Evolutionary conservation across 2,888 invertebrate species (phyloP).

Genomic region (Ceriagrion tenellum): DNA sequence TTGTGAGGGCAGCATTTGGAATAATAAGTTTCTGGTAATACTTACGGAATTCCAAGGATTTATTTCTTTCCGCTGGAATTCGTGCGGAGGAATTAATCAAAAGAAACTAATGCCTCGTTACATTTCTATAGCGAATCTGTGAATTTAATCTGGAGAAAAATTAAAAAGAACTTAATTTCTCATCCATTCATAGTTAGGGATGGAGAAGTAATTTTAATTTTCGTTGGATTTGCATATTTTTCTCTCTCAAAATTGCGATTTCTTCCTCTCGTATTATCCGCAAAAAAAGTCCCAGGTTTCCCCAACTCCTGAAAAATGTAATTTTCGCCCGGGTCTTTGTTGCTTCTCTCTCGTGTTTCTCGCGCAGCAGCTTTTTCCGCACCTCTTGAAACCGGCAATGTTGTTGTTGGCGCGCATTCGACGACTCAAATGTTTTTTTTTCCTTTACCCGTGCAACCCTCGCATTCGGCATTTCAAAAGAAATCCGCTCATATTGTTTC

Average conservation of each 20-base stretch:
- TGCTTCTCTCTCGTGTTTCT: background rate
- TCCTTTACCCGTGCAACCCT: background rate
- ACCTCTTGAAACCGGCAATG: background rate
- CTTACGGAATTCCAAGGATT: background rate
- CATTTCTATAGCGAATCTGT: background rate
- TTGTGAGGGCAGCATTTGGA: background rate
- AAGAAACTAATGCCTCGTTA: background rate
- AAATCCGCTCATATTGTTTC: background rate
- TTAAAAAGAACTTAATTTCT: background rate
- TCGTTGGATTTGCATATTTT: background rate
- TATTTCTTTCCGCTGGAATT: background rate
- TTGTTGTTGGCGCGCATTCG: background rate
- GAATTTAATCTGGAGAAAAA: background rate
- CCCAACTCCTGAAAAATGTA: background rate
- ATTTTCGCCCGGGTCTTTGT: background rate
- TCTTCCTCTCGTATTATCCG: background rate
- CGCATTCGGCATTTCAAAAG: background rate
- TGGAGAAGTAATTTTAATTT: slow-evolving; percentile 4
- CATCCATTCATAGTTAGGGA: background rate
- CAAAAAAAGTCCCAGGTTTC: background rate
- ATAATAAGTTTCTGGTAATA: no score
- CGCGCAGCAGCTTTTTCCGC: background rate
- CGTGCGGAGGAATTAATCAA: background rate
- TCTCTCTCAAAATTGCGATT: background rate
- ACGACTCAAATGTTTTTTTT: background rate